phyloP scores from a whole-genome alignment of 2,113 vertebrate species.

The Hypomesus transpacificus region DNA sequence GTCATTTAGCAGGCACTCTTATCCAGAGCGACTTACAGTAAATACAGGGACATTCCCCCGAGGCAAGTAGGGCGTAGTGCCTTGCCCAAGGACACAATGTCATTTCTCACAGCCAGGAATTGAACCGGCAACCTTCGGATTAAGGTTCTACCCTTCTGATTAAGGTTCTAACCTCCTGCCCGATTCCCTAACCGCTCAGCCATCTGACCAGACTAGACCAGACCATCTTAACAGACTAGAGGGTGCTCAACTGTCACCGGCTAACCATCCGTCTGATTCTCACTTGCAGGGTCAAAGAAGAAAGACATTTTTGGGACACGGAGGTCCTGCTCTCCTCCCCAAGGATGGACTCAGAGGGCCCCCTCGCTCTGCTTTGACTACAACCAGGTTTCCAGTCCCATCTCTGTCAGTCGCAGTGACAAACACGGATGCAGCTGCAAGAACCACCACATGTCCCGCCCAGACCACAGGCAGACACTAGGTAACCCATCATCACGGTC shows the following conservation, averaged over 20 bases:
- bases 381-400: background rate
- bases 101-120: no score
- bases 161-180: no score
- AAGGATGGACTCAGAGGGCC: background rate
- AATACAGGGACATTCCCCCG: no score
- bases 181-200: no score
- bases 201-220: no score
- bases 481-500: background rate
- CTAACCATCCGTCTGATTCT: background rate
- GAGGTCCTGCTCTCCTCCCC: constrained; percentile 57
- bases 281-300: constrained; percentile 63
- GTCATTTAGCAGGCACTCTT: no score
- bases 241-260: background rate
- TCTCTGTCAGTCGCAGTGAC: background rate
- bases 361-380: background rate
- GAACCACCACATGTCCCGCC: background rate
- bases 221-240: no score
- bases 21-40: no score
- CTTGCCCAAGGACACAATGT: no score
- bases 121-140: no score
- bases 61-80: no score
- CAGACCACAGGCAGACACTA: background rate
- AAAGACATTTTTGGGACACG: background rate
- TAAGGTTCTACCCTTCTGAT: no score
- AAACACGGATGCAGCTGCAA: background rate